Base-by-base conservation (phyloP, 2,888 invertebrate genomes). In the Pyrrhosoma nymphula region DNA sequence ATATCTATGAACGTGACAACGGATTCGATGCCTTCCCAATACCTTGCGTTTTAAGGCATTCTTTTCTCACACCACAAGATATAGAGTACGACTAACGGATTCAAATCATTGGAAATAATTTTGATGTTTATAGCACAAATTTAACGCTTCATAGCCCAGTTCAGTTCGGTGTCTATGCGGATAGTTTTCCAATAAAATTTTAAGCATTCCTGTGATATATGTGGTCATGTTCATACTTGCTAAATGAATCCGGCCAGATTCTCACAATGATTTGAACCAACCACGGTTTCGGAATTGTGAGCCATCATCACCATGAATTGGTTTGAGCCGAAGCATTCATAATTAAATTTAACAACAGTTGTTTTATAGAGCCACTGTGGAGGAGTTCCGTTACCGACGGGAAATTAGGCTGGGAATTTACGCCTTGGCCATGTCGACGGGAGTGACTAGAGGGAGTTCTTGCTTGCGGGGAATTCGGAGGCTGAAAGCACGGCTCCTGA, bases 391-490 rank as follows among this genome's bases (percentile, higher is more conserved):
- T 69, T 69, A 82, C 82, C 35, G 35, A 18, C 35, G 35, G 82
- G 82, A 82, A 82, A 82, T 82, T 82, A 35, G 82, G 30, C 82
- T 82, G 35, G 0, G 35, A 82, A 82, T 82, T 82, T 30, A 82
- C 82, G 35, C 35, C 82, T 82, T 35, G 14, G 82, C 18, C 82
- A 35, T 82, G 82, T 35, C 82, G 35, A 35, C 12, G 12, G 30
- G 35, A 82, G 82, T 82, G 35, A 82, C 82, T n/a, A n/a, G n/a
- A n/a, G n/a, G n/a, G n/a, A n/a, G 82, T 82, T 82, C 82, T 35
- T 82, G 82, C 10, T 82, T 82, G 35, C 82, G 30, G 35, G 82
- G 35, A 35, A 82, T 82, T 82, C 82, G 82, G 82, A 16, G n/a
- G 35, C 82, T 35, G 82, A 18, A 35, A 82, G 82, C 82, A 35